Evolutionary conservation across 2,888 invertebrate species (phyloP), one percentile per base, ranked within the genome.

Genomic region (Homarus gammarus): DNA sequence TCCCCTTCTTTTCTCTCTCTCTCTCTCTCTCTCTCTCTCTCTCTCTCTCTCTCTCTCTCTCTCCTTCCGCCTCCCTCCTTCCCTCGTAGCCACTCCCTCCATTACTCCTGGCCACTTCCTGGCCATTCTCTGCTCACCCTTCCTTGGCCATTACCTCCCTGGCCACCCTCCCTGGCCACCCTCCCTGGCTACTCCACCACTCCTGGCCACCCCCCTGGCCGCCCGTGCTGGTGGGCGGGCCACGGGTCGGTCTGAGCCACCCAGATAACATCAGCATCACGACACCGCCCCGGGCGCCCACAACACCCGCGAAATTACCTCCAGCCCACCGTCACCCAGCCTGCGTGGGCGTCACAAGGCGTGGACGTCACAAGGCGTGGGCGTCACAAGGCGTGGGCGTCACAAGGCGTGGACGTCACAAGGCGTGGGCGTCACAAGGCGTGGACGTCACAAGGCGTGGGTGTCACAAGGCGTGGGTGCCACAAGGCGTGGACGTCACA

Each of bases 311-410:
- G 27, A 44, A 44, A 75, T 75, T 75, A 75, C 40, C 75, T n/a
- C 40, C 75, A 40, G n/a, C 75, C 44, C 75, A 44, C 40, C 75
- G 75, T 75, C 75, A 75, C 31, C 44, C 75, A 8, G n/a, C 75
- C 75, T 44, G 75, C 75, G 75, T 75, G 75, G 75, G 75, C 75
- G n/a, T n/a, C n/a, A n/a, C n/a, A n/a, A n/a, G n/a, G n/a, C n/a
- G n/a, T n/a, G n/a, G n/a, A n/a, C n/a, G n/a, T n/a, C n/a, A n/a
- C n/a, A n/a, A n/a, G n/a, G n/a, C n/a, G n/a, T n/a, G n/a, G n/a
- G n/a, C n/a, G n/a, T n/a, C n/a, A n/a, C n/a, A n/a, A n/a, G n/a
- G n/a, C n/a, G n/a, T n/a, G n/a, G n/a, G n/a, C n/a, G n/a, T n/a
- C n/a, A n/a, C n/a, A n/a, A n/a, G n/a, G n/a, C n/a, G n/a, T n/a